Conservation (phyloP, 2,797 vertebrate species). For the Oryzias sinensis region DNA sequence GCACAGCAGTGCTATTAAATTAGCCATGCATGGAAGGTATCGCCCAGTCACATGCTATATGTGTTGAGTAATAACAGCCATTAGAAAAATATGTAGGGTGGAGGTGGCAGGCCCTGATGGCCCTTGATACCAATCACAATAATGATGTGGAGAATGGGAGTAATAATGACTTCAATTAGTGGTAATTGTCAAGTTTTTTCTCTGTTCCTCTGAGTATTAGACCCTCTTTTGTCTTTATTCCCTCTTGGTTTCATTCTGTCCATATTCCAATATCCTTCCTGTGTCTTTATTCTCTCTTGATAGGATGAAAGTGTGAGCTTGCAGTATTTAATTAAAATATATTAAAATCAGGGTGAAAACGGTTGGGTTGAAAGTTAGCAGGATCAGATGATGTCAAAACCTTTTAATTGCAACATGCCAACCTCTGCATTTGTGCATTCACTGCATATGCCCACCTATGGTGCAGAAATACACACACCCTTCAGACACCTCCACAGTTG, state of each 20-base stretch:
- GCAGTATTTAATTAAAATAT: conserved; percentile 70
- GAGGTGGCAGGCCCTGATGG: conserved; percentile 64
- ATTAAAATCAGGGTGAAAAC: conserved; percentile 71
- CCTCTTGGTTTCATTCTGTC: conserved; percentile 48
- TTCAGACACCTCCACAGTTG: conserved; percentile 17
- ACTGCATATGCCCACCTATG: conserved; percentile 23
- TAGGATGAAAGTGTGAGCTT: conserved; percentile 58
- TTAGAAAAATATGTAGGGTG: conserved; percentile 80
- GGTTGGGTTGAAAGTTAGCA: conserved; percentile 66
- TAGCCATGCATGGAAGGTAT: conserved; percentile 57
- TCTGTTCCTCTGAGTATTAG: conserved; percentile 54
- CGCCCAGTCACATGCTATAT: conserved; percentile 58
- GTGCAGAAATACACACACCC: not conserved
- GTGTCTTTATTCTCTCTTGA: conserved; percentile 41
- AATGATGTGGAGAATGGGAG: conserved; percentile 75
- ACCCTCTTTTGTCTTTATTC: conserved; percentile 63
- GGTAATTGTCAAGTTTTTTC: conserved; percentile 70
- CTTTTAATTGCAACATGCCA: conserved; percentile 59
- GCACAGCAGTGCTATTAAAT: conserved; percentile 58
- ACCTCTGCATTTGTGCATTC: conserved; percentile 10
- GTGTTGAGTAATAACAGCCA: conserved; percentile 80
- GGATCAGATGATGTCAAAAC: conserved; percentile 60
- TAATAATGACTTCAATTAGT: conserved; percentile 78
- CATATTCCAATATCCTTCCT: conserved; percentile 45
- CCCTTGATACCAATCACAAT: conserved; percentile 80